phyloP scores from a whole-genome alignment of 2,888 invertebrate species.

The Scelioninae gen. 1 region DNA sequence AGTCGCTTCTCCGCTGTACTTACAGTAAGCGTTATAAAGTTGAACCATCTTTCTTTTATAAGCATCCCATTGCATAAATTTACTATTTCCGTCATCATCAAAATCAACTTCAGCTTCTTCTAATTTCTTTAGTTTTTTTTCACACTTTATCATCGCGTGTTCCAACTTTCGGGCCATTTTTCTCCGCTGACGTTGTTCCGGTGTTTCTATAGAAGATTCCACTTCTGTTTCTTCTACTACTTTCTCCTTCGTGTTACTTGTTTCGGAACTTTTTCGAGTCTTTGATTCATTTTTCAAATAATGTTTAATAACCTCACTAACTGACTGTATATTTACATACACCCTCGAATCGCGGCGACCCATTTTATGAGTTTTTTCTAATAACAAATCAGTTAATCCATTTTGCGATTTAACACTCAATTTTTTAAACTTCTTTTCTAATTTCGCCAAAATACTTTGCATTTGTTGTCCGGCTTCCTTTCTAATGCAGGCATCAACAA shows the following conservation, averaged over 20 bases:
- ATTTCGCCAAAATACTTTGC: slow-evolving; percentile 62
- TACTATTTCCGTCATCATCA: slow-evolving; percentile 90
- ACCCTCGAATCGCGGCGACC: slow-evolving; percentile 48
- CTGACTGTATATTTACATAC: slow-evolving; percentile 73
- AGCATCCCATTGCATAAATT: slow-evolving; percentile 89
- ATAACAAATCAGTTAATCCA: slow-evolving; percentile 8
- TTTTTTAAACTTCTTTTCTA: slow-evolving; percentile 76
- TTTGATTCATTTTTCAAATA: slow-evolving; percentile 4
- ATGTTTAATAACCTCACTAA: slow-evolving; percentile 74
- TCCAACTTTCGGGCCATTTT: slow-evolving; percentile 82
- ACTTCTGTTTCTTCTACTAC: not conserved
- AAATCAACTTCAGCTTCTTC: slow-evolving; percentile 90
- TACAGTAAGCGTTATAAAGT: slow-evolving; percentile 74
- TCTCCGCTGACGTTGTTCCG: slow-evolving; percentile 19
- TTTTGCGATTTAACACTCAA: slow-evolving; percentile 65
- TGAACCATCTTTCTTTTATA: slow-evolving; percentile 81
- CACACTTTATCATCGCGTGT: slow-evolving; percentile 87
- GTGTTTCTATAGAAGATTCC: not conserved
- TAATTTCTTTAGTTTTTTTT: slow-evolving; percentile 88
- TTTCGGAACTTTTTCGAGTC: not conserved
- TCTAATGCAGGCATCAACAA: slow-evolving; percentile 76
- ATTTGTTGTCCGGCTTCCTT: slow-evolving; percentile 67
- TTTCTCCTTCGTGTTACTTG: too few relatives aligned
- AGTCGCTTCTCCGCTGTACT: slow-evolving; percentile 75
- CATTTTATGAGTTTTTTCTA: slow-evolving; percentile 67